Conservation (phyloP, 2,113 vertebrate species). For the Thalassarche chlororhynchos region DNA sequence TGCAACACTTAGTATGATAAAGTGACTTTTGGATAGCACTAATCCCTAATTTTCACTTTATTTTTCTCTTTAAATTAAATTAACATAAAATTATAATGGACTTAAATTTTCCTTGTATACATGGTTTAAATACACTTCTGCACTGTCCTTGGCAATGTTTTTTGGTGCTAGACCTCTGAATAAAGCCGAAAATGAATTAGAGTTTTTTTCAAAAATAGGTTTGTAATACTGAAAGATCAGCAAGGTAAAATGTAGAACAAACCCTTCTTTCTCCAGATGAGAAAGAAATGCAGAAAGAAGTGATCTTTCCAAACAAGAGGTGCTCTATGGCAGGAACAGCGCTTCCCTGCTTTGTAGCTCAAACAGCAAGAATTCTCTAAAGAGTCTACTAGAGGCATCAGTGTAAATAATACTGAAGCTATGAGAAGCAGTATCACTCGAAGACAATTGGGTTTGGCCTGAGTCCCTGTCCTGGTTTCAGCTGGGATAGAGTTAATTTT, state of each 20-base stretch:
- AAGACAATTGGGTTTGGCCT: not conserved
- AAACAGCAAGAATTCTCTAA: not conserved
- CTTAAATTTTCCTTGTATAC: not conserved
- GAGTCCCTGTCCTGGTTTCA: too few relatives aligned
- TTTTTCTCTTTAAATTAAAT: not conserved
- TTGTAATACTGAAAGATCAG: not conserved
- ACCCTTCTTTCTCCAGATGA: not conserved
- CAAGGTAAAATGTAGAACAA: not conserved
- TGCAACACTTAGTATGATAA: not conserved
- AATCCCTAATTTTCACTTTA: not conserved
- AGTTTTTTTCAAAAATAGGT: not conserved
- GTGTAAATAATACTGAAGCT: not conserved
- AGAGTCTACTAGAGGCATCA: not conserved
- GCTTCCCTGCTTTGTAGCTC: not conserved
- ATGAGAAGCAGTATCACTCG: not conserved
- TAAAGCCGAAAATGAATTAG: not conserved
- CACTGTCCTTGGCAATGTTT: not conserved
- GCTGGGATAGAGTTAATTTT: too few relatives aligned
- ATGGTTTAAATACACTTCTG: not conserved
- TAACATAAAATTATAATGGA: not conserved
- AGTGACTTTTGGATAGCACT: not conserved
- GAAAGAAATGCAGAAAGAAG: not conserved
- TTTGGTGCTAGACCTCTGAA: not conserved
- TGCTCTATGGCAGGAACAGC: not conserved
- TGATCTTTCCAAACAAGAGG: not conserved